phyloP scores from a whole-genome alignment of 2,797 vertebrate species.

The Bovichtus diacanthus region DNA sequence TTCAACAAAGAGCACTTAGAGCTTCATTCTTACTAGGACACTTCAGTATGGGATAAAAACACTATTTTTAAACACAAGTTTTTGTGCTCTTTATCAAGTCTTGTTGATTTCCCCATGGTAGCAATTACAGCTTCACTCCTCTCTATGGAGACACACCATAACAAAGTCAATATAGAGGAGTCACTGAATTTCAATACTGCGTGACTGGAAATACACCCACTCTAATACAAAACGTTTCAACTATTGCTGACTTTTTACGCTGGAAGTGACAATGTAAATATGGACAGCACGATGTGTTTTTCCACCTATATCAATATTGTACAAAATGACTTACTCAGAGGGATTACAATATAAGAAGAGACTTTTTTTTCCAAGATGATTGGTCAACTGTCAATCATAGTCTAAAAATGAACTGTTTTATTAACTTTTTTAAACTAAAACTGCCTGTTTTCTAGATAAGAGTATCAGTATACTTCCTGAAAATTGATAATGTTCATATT shows the following conservation, averaged over 20 bases:
- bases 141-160: constrained; percentile 13
- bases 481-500: neutral
- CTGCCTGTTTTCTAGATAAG: too few species aligned
- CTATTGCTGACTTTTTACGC: neutral
- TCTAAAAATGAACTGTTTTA: neutral
- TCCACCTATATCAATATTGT: neutral
- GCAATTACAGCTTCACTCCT: constrained; percentile 42
- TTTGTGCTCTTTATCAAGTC: constrained; percentile 32
- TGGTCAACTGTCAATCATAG: neutral
- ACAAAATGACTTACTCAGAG: neutral
- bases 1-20: constrained; percentile 1
- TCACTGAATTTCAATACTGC: neutral
- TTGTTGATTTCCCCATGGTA: constrained; percentile 47
- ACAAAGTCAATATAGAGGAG: constrained; percentile 28
- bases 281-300: neutral
- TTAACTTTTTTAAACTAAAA: too few species aligned
- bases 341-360: neutral
- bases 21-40: constrained; percentile 26
- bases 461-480: too few species aligned
- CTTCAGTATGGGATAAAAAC: constrained; percentile 17
- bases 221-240: neutral
- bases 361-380: neutral
- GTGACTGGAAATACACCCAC: neutral
- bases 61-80: constrained; percentile 20
- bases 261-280: neutral